Conservation (phyloP, 2,888 invertebrate genomes). For the Dryadula phaetusa region DNA sequence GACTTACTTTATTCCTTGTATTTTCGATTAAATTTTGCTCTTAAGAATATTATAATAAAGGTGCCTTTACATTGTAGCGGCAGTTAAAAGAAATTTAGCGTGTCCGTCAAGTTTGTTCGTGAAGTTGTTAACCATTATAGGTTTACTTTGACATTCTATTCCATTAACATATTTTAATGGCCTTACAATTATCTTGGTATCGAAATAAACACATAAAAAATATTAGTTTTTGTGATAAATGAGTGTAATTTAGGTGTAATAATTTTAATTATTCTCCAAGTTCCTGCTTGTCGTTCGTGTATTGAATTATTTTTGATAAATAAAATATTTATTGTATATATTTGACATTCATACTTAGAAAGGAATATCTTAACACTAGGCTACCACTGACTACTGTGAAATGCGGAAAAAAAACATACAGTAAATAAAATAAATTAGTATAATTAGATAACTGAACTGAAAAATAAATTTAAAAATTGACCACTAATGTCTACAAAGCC, state of each 20-base stretch:
- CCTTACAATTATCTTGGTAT: slow-evolving; percentile 18
- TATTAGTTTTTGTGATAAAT: background rate
- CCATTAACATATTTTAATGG: slow-evolving; percentile 27
- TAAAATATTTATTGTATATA: too few species aligned
- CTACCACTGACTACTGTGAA: too few species aligned
- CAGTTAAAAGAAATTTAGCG: slow-evolving; percentile 20
- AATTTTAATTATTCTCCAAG: background rate
- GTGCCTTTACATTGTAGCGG: background rate
- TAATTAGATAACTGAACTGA: too few species aligned
- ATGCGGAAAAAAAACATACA: too few species aligned
- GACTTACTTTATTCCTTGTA: slow-evolving; percentile 8
- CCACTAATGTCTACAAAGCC: too few species aligned
- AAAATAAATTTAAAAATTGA: too few species aligned
- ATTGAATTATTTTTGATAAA: too few species aligned
- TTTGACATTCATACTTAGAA: too few species aligned
- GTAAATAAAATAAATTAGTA: too few species aligned
- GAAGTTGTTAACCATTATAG: slow-evolving; percentile 29
- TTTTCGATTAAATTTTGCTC: background rate
- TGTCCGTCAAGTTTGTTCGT: slow-evolving; percentile 30
- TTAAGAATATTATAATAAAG: background rate
- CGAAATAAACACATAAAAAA: slow-evolving; percentile 15
- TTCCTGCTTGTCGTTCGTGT: too few species aligned
- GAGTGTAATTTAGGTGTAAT: background rate
- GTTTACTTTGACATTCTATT: slow-evolving; percentile 32
- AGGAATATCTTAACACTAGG: too few species aligned